These are phyloP conservation scores for Napeogenes inachia DNA, from an alignment of 2,888 invertebrate species.

Conservation along the genomic window DNA sequence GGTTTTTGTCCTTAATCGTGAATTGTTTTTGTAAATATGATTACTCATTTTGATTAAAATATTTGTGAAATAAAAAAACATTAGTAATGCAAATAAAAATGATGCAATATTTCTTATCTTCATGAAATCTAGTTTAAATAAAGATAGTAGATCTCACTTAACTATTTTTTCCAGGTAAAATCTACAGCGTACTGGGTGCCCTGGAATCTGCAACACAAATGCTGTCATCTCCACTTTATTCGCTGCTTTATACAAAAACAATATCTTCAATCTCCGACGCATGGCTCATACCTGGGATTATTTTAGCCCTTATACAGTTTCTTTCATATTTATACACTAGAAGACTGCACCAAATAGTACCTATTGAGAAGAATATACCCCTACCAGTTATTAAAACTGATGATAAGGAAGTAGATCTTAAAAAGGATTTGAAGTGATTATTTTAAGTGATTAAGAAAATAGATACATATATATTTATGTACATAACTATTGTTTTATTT, in stretches of 20 bases:
- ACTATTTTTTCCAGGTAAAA: slow-evolving; percentile 59
- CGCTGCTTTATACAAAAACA: slow-evolving; percentile 63
- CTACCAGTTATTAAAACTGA: slow-evolving; percentile 13
- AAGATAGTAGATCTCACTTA: no score
- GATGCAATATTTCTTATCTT: no score
- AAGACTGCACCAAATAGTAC: slow-evolving; percentile 34
- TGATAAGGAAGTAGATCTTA: slow-evolving; percentile 28
- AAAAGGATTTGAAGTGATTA: not conserved
- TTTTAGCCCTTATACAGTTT: slow-evolving; percentile 52
- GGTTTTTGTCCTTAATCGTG: no score
- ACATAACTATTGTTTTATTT: no score
- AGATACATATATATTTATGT: no score
- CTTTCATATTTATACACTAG: slow-evolving; percentile 54
- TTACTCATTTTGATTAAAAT: no score
- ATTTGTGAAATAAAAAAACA: no score
- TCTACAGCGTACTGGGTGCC: slow-evolving; percentile 69
- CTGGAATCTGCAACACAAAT: slow-evolving; percentile 69
- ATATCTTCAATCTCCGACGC: slow-evolving; percentile 60
- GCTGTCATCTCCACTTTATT: slow-evolving; percentile 62
- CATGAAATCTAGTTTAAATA: no score
- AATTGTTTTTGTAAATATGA: no score
- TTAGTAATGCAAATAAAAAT: no score
- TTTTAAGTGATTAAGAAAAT: no score
- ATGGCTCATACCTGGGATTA: slow-evolving; percentile 63
- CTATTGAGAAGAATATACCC: slow-evolving; percentile 25